These are phyloP conservation scores for Ailurus styani DNA, from an alignment of 2,113 vertebrate species.

Conservation along the genomic window DNA sequence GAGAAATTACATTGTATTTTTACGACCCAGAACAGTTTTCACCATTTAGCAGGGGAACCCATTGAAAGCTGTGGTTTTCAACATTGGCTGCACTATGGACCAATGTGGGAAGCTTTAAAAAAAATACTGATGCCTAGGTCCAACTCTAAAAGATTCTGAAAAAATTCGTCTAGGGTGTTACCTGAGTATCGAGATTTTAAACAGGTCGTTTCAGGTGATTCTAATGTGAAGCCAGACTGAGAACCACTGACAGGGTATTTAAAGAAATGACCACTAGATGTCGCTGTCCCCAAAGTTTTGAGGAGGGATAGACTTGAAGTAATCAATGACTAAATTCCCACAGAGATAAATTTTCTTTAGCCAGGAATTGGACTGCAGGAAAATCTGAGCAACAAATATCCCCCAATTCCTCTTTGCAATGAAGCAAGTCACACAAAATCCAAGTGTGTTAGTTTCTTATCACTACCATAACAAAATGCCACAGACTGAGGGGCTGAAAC, in stretches of 20 bases:
- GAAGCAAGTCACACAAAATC: not conserved
- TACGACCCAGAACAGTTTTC: not conserved
- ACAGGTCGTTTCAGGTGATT: not conserved
- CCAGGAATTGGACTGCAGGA: not conserved
- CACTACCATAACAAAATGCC: not conserved
- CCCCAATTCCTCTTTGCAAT: not conserved
- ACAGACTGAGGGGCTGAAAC: not conserved
- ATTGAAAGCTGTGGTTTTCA: not conserved
- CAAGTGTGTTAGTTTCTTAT: not conserved
- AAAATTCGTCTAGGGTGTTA: not conserved
- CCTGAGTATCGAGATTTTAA: not conserved
- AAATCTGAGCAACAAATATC: not conserved
- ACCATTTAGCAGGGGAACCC: not conserved
- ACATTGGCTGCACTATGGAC: not conserved
- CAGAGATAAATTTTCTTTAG: not conserved
- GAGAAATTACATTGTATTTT: not conserved
- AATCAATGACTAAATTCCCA: not conserved
- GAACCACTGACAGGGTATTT: not conserved
- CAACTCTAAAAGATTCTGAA: not conserved
- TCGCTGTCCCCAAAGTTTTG: constrained; percentile 74
- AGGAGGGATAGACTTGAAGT: not conserved
- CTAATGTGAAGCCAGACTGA: not conserved
- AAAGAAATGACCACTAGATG: constrained; percentile 74
- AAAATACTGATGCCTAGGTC: not conserved
- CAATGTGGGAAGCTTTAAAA: not conserved